Evolutionary conservation across 2,797 vertebrate genomes (phyloP), one percentile per base, ranked within the genome.

Genomic region (Semotilus atromaculatus): DNA sequence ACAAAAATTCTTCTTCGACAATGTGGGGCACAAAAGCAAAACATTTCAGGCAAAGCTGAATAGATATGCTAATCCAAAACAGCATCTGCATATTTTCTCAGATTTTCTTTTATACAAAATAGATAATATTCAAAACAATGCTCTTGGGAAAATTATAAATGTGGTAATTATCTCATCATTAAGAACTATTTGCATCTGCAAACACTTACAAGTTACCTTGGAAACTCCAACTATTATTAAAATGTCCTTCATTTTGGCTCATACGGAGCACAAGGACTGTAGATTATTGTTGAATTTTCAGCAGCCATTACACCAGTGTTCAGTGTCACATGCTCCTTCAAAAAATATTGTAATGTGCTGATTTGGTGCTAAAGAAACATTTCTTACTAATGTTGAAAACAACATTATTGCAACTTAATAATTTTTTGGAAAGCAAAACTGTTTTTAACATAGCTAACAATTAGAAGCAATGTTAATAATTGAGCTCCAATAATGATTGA

Each of bases 161-260:
- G 79, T 77, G 81, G 86, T 84, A 84, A 90, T 90, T 88, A 88
- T 86, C 75, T 80, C 55, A 86, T 86, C 82, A 77, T 86, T 84
- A 85, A 84, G 81, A 89, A 73, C 60, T 62, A 75, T 83, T 80
- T 53, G 51, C 85, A 89, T 85, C 88, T 90, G 89, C 86, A n/a
- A 90, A 86, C 86, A 83, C 87, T 88, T 89, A 75, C 78, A 80
- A 84, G 83, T 84, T 72, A 81, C 85, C 81, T 80, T 85, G 67
- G 80, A 80, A 70, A 87, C 76, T 73, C 58, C 78, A 86, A 55
- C 40, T 83, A 83, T 85, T 75, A 84, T 83, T 38, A 84, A 86
- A 88, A 43, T 43, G 23, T 83, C 71, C 26, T 83, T 80, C 36
- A 45, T 80, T 45, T 68, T 75, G 73, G 67, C 38, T 55, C 60